Base-by-base conservation (phyloP, 2,888 invertebrate species). In the Drosophila kambysellisi region DNA sequence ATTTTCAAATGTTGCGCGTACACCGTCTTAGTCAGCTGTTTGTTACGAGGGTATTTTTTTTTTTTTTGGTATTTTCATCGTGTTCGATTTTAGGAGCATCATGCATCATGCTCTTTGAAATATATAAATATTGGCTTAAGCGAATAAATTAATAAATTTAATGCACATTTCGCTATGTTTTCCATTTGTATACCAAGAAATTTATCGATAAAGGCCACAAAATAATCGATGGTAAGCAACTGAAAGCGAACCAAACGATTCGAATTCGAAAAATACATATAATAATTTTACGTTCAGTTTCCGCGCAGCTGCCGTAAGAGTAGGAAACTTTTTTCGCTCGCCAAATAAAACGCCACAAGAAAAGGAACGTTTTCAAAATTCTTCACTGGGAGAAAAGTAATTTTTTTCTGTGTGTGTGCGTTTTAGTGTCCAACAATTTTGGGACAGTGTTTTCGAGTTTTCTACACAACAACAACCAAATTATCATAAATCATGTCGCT, bases 401-500 rank as follows among this genome's bases (percentile, higher is more conserved):
- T 89, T 85, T 85, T 85, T 85, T 85, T 83, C 89, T 82, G 89
- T 89, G 85, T 87, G 78, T 83, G 89, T 85, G 80, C 80, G 82
- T 86, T 76, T 84, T 74, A 74, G 79, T 80, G 83, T 88, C 78
- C 41, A 61, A 68, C 54, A 69, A 43, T 63, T 74, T 52, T 39
- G 73, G 66, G 69, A 81, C 68, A 74, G 80, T 76, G 58, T 68
- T 71, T 41, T 66, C 64, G 57, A 69, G 71, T 80, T 66, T 46
- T 59, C 61, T 65, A 30, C 74, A 62, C 53, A 70, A 63, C 25
- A 76, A n/a, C 74, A 75, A 52, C 53, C 32, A 70, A 77, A 74
- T 77, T 69, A 66, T 58, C 74, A 69, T 71, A 74, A 78, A 91
- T 77, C 80, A 96, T 96, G 96, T 95, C 95, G 93, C 93, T 96